Evolutionary conservation across 2,797 vertebrate genomes (phyloP), one percentile per base, ranked within the genome.

Genomic region (Platalea minor): DNA sequence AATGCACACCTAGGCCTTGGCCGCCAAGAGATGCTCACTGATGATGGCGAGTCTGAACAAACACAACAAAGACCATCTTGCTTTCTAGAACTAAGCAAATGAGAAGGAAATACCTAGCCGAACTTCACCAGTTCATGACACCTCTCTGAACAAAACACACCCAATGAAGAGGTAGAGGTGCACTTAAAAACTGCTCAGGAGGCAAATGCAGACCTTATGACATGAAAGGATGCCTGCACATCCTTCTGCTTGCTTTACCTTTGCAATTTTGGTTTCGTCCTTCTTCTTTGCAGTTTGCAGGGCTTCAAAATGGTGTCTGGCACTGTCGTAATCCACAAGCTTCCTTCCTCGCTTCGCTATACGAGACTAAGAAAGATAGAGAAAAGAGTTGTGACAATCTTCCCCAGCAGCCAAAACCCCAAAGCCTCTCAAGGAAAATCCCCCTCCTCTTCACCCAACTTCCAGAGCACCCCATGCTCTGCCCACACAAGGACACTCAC

Each of bases 271-370:
- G 92, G 99, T 98, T 37, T 99, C 99, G 0, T 99, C 99, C 96
- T 99, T 99, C 98, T 99, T 99, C 98, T 99, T 99, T 69, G 98
- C 98, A 21, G 99, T 99, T 97, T 99, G 99, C 26, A 99, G 98
- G 33, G 99, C 98, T 96, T 99, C 98, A 26, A 98, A 99, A 95
- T 99, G 99, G 97, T 99, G 99, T 78, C 99, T 98, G 89, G 99
- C 99, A 17, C 99, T 99, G 98, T 99, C 99, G 0, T 97, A 99
- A 97, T 99, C 99, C 48, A 99, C 99, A 91, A 99, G 97, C 96
- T 99, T 99, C 96, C 99, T 98, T 96, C 99, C 99, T 46, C 99
- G 98, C 97, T 99, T 99, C 0, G 99, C 99, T 8, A 99, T 99
- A 73, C 99, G 99, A 64, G 99, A 98, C 99, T 97, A 64, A 39